Conservation (phyloP, 2,888 invertebrate species). For the Dinocampus coccinellae region DNA sequence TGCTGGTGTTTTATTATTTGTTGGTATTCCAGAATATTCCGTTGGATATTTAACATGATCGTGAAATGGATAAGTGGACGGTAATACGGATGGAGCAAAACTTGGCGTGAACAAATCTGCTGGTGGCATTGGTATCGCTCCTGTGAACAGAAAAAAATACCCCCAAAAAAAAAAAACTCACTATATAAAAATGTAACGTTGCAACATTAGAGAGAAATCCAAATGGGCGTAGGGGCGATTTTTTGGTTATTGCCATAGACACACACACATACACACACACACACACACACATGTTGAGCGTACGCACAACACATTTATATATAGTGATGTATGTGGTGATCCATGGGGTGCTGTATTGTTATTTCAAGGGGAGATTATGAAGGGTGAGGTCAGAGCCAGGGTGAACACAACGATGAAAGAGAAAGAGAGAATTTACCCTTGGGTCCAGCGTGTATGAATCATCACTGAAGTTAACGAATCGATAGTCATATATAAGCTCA, state of each 20-base stretch:
- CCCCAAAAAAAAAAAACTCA: too few relatives aligned
- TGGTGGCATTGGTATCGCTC: conserved; percentile 60
- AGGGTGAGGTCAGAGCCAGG: conserved; percentile 54
- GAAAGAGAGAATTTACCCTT: conserved; percentile 53
- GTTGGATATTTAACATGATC: conserved; percentile 58
- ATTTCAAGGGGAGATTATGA: conserved; percentile 53
- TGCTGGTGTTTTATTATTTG: conserved; percentile 43
- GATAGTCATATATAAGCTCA: conserved; percentile 38
- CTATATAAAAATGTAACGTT: conserved; percentile 23
- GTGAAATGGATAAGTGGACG: conserved; percentile 56
- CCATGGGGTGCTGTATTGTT: conserved; percentile 56
- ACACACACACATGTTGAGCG: too few relatives aligned
- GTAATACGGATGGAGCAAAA: conserved; percentile 59
- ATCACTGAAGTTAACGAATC: conserved; percentile 53
- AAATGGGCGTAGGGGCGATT: conserved; percentile 17
- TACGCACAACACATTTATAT: neutral
- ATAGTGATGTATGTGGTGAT: conserved; percentile 32
- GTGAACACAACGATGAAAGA: neutral
- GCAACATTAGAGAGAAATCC: neutral
- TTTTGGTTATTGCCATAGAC: neutral
- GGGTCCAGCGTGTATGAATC: conserved; percentile 65
- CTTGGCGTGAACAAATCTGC: conserved; percentile 59
- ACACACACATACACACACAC: neutral
- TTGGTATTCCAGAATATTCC: conserved; percentile 54
- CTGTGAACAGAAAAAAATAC: too few relatives aligned